Percentiles rank a stretch among this genome's conserved stretches.
Conservation (phyloP, 2,113 vertebrate species). For the Microcebus lehilahytsara region DNA sequence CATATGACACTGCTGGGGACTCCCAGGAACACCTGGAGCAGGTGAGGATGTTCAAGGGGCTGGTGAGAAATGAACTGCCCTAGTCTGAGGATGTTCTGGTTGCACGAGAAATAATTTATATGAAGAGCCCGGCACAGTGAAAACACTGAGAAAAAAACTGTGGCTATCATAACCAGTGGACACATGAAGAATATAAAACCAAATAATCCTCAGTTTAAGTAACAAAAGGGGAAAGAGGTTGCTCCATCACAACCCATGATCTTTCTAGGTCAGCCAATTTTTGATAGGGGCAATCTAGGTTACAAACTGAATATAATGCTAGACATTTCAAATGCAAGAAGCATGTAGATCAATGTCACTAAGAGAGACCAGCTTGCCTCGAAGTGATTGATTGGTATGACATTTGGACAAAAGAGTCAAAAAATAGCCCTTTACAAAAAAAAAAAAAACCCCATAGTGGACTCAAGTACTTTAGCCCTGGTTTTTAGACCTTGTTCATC, state of each 20-base stretch:
- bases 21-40: not conserved
- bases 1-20: not conserved
- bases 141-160: not conserved
- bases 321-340: not conserved
- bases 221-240: not conserved
- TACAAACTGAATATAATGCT: not conserved
- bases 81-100: not conserved
- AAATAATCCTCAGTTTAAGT: not conserved
- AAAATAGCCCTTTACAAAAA: not conserved
- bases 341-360: not conserved
- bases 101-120: not conserved
- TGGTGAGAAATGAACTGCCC: not conserved
- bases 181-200: not conserved
- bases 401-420: not conserved
- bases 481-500: not conserved
- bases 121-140: not conserved
- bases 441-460: not conserved
- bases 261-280: not conserved
- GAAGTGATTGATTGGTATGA: not conserved
- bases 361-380: not conserved
- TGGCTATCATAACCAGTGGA: not conserved
- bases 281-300: not conserved
- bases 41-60: not conserved
- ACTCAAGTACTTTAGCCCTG: not conserved
- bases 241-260: not conserved